Evolutionary conservation across 2,797 vertebrate species (phyloP).

Genomic region (Gymnoscopelus microlampas): DNA sequence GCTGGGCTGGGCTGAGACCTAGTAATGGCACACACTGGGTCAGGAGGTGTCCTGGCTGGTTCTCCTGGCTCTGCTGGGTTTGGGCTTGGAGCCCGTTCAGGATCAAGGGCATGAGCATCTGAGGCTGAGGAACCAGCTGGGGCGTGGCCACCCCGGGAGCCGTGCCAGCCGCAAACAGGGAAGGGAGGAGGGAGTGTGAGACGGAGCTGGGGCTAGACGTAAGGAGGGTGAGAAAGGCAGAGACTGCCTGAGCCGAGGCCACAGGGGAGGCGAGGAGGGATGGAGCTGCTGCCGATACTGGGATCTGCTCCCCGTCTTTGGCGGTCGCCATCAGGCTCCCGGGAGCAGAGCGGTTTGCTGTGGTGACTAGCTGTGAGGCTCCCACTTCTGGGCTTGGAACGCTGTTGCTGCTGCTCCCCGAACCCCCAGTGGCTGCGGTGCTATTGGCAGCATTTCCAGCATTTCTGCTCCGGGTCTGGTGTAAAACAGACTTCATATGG

Average conservation of each 20-base stretch:
- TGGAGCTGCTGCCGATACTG: constrained; percentile 71
- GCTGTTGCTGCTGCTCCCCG: constrained; percentile 56
- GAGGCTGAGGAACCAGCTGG: constrained; percentile 82
- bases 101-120: constrained; percentile 85
- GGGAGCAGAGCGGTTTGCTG: constrained; percentile 71
- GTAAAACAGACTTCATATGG: constrained; percentile 89
- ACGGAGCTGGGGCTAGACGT: constrained; percentile 80
- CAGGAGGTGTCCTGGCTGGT: constrained; percentile 79
- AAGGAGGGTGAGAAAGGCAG: constrained; percentile 85
- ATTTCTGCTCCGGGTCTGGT: constrained; percentile 89
- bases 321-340: constrained; percentile 73
- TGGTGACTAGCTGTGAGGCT: constrained; percentile 64
- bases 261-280: constrained; percentile 83
- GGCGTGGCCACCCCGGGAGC: constrained; percentile 69
- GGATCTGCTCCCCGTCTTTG: constrained; percentile 79
- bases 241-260: constrained; percentile 83
- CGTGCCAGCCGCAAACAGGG: constrained; percentile 74
- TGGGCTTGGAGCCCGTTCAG: constrained; percentile 82
- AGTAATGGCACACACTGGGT: constrained; percentile 83
- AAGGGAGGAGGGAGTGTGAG: constrained; percentile 80
- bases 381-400: constrained; percentile 58
- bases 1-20: constrained; percentile 82
- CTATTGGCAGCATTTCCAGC: constrained; percentile 75
- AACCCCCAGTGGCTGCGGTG: constrained; percentile 50
- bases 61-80: constrained; percentile 78